A percentile compares a stretch with the other conserved stretches of the same genome.
phyloP scores from a whole-genome alignment of 2,888 invertebrate species.

The Acronicta alni region DNA sequence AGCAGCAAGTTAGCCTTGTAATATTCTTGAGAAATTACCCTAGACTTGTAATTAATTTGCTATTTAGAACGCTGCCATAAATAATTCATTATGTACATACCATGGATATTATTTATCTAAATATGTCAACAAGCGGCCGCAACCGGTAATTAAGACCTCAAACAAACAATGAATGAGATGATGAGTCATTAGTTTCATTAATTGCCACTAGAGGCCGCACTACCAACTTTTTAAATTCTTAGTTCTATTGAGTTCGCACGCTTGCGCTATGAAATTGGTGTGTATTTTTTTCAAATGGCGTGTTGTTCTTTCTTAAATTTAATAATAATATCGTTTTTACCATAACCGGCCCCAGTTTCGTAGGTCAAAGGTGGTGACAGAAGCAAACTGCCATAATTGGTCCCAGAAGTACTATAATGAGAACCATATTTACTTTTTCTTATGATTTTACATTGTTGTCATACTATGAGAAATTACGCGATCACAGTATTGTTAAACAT shows the following conservation, averaged over 20 bases:
- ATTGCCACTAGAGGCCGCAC: slow-evolving; percentile 17
- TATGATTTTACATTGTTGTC: slow-evolving; percentile 43
- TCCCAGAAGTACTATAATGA: slow-evolving; percentile 14
- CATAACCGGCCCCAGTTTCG: no score
- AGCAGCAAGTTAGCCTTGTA: neutral
- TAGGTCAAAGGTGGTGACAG: no score
- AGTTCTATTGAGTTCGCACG: neutral
- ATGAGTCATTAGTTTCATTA: slow-evolving; percentile 49
- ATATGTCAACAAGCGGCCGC: slow-evolving; percentile 47
- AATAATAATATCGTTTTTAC: no score
- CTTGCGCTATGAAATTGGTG: neutral
- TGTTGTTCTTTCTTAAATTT: no score
- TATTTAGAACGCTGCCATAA: slow-evolving; percentile 23
- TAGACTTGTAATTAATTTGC: slow-evolving; percentile 22
- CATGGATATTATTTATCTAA: slow-evolving; percentile 43
- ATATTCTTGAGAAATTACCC: slow-evolving; percentile 4
- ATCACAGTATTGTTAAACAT: slow-evolving; percentile 55
- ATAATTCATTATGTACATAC: slow-evolving; percentile 33
- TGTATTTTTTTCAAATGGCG: neutral
- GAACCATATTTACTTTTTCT: slow-evolving; percentile 43
- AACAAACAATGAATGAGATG: slow-evolving; percentile 45
- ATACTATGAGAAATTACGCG: slow-evolving; percentile 46
- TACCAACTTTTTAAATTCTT: slow-evolving; percentile 4
- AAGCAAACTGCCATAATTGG: neutral
- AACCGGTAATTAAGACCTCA: slow-evolving; percentile 47